Evolutionary conservation across 2,888 invertebrate genomes (phyloP).

Genomic region (Imbricaverruca yamaguchii): DNA sequence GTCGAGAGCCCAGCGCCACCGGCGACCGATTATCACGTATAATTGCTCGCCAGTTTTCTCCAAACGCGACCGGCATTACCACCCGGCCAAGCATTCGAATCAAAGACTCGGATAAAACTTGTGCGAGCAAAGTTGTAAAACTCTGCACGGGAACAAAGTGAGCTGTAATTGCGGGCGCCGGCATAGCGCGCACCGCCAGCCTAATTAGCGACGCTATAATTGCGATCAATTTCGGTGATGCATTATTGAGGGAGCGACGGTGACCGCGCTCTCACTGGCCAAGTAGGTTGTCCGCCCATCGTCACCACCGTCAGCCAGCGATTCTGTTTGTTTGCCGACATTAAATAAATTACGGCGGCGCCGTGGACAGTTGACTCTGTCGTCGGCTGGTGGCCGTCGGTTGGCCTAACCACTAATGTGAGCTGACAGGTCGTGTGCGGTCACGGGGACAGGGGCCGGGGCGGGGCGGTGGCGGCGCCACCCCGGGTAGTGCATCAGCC

Average conservation of each 20-base stretch:
- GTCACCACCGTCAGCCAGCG: neutral
- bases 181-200: neutral
- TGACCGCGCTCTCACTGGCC: neutral
- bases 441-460: too few relatives aligned
- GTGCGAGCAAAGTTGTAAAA: neutral
- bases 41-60: neutral
- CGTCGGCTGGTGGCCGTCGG: neutral
- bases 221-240: slow-evolving; percentile 4
- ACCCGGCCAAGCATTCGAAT: neutral
- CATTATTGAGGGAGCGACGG: neutral
- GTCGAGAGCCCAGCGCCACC: too few relatives aligned
- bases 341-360: neutral
- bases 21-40: too few relatives aligned
- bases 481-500: too few relatives aligned
- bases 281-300: slow-evolving; percentile 6
- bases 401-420: neutral
- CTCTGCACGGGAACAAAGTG: neutral
- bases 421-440: neutral
- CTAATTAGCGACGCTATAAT: neutral
- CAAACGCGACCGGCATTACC: neutral
- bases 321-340: slow-evolving; percentile 16
- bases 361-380: too few relatives aligned
- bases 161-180: neutral
- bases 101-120: neutral
- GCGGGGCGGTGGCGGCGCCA: too few relatives aligned